phyloP scores from a whole-genome alignment of 2,888 invertebrate genomes.

The Diadegma fenestrale region DNA sequence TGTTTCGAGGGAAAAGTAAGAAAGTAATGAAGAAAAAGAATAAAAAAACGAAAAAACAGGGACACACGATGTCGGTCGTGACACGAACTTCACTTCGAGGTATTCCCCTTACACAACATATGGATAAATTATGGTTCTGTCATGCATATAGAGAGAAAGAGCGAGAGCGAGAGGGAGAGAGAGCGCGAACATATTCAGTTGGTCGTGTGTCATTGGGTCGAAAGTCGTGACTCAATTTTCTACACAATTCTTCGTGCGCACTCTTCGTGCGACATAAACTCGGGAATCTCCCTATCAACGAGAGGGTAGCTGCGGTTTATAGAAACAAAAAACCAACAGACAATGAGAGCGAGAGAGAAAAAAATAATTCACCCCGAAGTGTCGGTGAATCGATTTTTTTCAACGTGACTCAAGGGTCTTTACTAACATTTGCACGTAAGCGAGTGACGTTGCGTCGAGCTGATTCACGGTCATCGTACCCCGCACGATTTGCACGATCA shows the following conservation, averaged over 20 bases:
- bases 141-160: too few species aligned
- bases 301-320: not conserved
- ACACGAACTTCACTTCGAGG: conserved; percentile 16
- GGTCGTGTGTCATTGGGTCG: conserved; percentile 38
- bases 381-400: conserved; percentile 42
- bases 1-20: not conserved
- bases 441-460: conserved; percentile 15
- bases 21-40: not conserved
- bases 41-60: not conserved
- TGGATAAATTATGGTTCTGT: conserved; percentile 22
- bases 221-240: conserved; percentile 52
- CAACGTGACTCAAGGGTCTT: conserved; percentile 43
- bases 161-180: too few species aligned
- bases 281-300: conserved; percentile 13
- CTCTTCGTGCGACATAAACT: conserved; percentile 30
- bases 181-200: conserved; percentile 10
- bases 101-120: conserved; percentile 25
- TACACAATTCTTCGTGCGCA: conserved; percentile 13
- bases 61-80: conserved; percentile 18
- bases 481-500: too few species aligned
- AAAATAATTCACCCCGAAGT: conserved; percentile 10
- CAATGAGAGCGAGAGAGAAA: not conserved
- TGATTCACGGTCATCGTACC: conserved; percentile 23
- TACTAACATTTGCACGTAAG: conserved; percentile 9
- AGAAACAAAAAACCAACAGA: not conserved